Evolutionary conservation across 1,140 invertebrate genomes (phyloP), one percentile per base, ranked within the genome.

Genomic region (Monochamus saltuarius): DNA sequence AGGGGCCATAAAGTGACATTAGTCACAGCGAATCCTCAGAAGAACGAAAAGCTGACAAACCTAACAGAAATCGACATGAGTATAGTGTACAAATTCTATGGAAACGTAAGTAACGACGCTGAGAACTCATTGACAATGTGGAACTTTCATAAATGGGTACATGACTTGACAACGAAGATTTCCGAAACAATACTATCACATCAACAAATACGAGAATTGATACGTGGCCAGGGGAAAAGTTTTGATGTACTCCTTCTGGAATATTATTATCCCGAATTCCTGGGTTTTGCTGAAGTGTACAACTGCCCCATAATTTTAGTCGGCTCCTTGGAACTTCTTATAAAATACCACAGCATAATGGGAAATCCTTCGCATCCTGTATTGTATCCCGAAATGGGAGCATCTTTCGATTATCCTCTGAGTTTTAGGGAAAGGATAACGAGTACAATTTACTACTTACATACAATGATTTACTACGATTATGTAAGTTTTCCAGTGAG

Each of bases 241-340:
- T 42, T 42, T 42, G 39, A 42, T 1, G 4, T 42, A n/a, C 39
- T 16, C 1, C 4, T 42, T 13, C 6, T 42, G 39, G 39, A 4
- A 42, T 7, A 6, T 42, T 16, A 8, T 1, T 13, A 13, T 42
- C 6, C 11, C 11, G 79, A 79, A 56, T 0, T 69, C 72, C 16
- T 22, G 66, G 6, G 29, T 59, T 1, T 4, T 55, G 4, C 11
- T 61, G 43, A 16, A 46, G 16, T 16, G 16, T 16, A 7, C 56
- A 19, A 0, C 13, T 7, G 57, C 42, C 2, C 53, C 68, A 22
- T 43, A 70, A 39, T 42, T 62, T 0, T 57, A 79, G 11, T 11
- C 56, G 80, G 17, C 78, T 80, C 61, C 79, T 79, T 0, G 64
- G 70, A 17, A 10, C 74, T 0, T 19, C 77, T 1, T 34, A 57